Evolutionary conservation across 2,888 invertebrate genomes (phyloP), one percentile per base, ranked within the genome.

Genomic region (Drosophila conformis): DNA sequence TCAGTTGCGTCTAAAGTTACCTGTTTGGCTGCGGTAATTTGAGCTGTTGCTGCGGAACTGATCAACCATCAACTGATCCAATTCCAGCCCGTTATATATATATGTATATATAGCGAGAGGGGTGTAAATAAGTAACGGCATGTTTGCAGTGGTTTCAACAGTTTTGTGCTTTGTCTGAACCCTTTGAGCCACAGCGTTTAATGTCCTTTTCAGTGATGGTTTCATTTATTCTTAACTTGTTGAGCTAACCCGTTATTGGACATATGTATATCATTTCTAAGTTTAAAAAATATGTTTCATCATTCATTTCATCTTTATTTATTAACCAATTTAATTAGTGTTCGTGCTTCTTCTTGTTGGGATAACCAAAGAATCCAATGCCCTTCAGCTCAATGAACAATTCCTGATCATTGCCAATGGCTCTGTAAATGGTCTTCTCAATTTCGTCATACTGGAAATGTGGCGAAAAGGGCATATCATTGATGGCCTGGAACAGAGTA

Each of bases 391-490:
- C 95, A 63, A 94, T 94, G 13, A 95, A 82, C 57, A 97, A 82
- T 31, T 94, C 94, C 0, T 96, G 96, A 78, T 95, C 94, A 0
- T 95, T 95, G 49, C 95, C 94, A 35, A 97, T 92, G 2, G 95
- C 94, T 64, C 94, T 95, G 78, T 94, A 94, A 11, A 97, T 94
- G 0, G 96, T 94, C n/a, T 95, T 94, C 52, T 95, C 94, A 13
- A 97, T 92, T 78, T 96, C 93, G 56, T 95, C 94, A 53, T 94
- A 94, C 87, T 96, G 96, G 84, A 95, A 95, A 87, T 94, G 96
- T 0, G 96, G 95, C 0, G 95, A 94, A 82, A 96, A 95, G 0
- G 97, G 96, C 94, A 97, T 96, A 74, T 96, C 96, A 80, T 96
- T 95, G 46, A 97, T 91, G 49, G 95, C 95, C 90, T 95, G 96